Percentiles rank a stretch among this genome's conserved stretches.
These are phyloP conservation scores for Periparus ater DNA, from an alignment of 2,797 vertebrate genomes.

Conservation along the genomic window DNA sequence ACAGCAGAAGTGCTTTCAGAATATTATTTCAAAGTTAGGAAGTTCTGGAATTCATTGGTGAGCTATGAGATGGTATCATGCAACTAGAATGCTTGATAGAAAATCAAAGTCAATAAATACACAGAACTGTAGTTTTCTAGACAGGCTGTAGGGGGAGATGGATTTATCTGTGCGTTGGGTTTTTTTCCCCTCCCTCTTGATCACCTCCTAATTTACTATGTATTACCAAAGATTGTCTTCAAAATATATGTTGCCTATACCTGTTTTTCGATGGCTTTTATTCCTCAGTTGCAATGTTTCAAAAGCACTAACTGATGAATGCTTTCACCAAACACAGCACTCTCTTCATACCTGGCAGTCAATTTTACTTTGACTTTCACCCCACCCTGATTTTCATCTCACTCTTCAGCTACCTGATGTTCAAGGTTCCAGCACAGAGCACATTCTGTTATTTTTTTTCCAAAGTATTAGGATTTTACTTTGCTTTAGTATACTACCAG, in stretches of 20 bases:
- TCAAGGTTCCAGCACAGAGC: neutral
- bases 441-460: neutral
- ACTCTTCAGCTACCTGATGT: neutral
- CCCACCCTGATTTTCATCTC: neutral
- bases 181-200: neutral
- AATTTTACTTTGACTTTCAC: neutral
- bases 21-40: neutral
- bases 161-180: rapidly evolving
- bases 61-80: neutral
- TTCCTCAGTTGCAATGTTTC: neutral
- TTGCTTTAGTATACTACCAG: neutral
- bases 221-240: neutral
- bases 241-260: neutral
- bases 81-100: neutral
- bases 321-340: neutral
- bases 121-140: neutral
- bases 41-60: neutral
- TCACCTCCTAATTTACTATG: neutral
- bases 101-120: neutral
- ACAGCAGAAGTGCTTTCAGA: neutral
- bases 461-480: neutral
- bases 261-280: neutral
- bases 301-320: neutral
- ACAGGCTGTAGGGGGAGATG: rapidly evolving
- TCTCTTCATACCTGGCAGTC: neutral